Evolutionary conservation across 1,140 invertebrate genomes (phyloP), one percentile per base, ranked within the genome.

Genomic region (Glomeris maerens): DNA sequence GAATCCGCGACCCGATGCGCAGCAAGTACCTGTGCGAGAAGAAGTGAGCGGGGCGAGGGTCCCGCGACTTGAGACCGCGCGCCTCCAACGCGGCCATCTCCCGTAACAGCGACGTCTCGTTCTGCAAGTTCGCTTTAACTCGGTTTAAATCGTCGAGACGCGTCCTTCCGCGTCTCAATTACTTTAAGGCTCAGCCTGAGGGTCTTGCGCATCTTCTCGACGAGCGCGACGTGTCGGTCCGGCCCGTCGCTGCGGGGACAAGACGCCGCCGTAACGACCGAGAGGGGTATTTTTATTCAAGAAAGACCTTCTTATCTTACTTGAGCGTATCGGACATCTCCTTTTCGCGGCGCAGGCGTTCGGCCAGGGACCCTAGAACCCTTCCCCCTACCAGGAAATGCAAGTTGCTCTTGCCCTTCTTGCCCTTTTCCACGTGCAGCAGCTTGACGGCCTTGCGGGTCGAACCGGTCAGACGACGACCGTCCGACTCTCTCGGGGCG

Each of bases 321-420:
- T 46, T 46, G 26, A 46, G 17, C 13, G 5, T 31, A 4, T 46
- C 26, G 17, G 21, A 14, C 4, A 46, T 27, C 7, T 5, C 4
- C 10, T 26, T 26, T 4, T 46, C 26, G 14, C n/a, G 26, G 10
- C 7, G 4, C 3, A 45, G 5, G 28, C 4, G 14, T 3, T 45
- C 5, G 5, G 25, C n/a, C 20, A 45, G 10, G 39, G 22, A 20
- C 17, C 3, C 39, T 4, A 13, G 58, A 0, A 84, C 77, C 55
- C 84, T 67, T 31, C 74, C 69, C 1, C 84, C 85, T 27, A 78
- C 76, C 2, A 87, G 60, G 65, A 86, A 88, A 55, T 76, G 68
- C 0, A 83, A 63, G 45, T 82, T 78, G 0, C 68, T 74, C 64
- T 83, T 84, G 14, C 73, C 72, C 56, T 83, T 82, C 64, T 83